phyloP scores from a whole-genome alignment of 1,140 invertebrate genomes.

The Chymomyza costata region DNA sequence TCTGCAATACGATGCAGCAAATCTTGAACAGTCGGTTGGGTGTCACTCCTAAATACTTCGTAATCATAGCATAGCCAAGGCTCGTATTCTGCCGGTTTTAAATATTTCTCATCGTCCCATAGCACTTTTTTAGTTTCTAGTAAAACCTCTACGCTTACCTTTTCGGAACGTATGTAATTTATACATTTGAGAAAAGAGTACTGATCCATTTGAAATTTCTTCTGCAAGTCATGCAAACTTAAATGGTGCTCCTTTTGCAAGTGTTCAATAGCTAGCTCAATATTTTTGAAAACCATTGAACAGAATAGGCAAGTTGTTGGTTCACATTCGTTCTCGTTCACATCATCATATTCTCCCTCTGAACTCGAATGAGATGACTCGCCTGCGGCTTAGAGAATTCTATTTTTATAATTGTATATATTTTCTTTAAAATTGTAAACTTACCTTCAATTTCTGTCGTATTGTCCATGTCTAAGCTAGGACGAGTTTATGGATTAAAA shows the following conservation, averaged over 20 bases:
- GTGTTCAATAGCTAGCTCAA: conserved; percentile 78
- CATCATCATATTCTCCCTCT: conserved; percentile 52
- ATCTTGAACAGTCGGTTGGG: conserved; percentile 13
- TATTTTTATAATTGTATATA: no score
- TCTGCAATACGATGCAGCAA: conserved; percentile 34
- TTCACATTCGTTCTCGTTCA: conserved; percentile 43
- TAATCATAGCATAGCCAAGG: conserved; percentile 87
- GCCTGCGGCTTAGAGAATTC: background rate
- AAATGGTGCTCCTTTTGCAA: conserved; percentile 81
- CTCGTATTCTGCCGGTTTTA: conserved; percentile 88
- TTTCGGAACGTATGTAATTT: conserved; percentile 87
- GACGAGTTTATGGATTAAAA: no score
- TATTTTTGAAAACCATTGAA: conserved; percentile 75
- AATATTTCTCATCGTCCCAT: conserved; percentile 86
- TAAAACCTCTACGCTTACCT: conserved; percentile 78
- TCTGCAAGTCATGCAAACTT: conserved; percentile 81
- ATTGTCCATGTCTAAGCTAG: no score
- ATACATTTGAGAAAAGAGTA: conserved; percentile 91
- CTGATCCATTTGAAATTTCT: conserved; percentile 85
- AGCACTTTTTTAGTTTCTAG: conserved; percentile 75
- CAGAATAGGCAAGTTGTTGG: conserved; percentile 78
- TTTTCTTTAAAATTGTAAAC: no score
- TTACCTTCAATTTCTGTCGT: no score
- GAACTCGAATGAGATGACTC: conserved; percentile 22
- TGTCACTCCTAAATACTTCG: conserved; percentile 27